phyloP scores from a whole-genome alignment of 2,797 vertebrate genomes.

The Craterocephalus amniculus region DNA sequence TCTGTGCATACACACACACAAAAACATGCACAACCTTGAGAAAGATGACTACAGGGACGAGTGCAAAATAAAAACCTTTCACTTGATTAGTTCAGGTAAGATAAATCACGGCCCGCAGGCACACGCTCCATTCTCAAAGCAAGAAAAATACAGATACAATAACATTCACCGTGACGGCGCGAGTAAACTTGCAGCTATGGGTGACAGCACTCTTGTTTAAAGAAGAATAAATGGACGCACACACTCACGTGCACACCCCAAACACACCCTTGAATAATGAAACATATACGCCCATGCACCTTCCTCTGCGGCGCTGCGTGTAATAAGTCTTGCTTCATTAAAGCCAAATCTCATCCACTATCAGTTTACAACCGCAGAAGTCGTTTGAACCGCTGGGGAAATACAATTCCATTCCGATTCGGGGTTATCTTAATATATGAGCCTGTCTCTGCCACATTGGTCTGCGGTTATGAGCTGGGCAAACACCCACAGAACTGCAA shows the following conservation, averaged over 20 bases:
- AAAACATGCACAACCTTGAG: slow-evolving; percentile 65
- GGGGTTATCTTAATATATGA: slow-evolving; percentile 85
- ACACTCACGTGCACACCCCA: slow-evolving; percentile 19
- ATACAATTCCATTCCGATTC: slow-evolving; percentile 83
- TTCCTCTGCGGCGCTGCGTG: slow-evolving; percentile 70
- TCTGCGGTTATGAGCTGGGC: slow-evolving; percentile 79
- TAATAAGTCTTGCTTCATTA: slow-evolving; percentile 86
- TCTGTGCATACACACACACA: slow-evolving; percentile 19
- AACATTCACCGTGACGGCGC: slow-evolving; percentile 28
- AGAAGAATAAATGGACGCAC: slow-evolving; percentile 43
- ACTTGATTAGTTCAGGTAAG: slow-evolving; percentile 74
- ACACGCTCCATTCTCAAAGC: slow-evolving; percentile 37
- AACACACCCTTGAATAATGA: slow-evolving; percentile 57
- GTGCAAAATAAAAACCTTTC: slow-evolving; percentile 68
- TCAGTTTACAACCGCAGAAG: slow-evolving; percentile 84
- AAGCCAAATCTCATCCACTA: slow-evolving; percentile 84
- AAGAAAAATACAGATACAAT: slow-evolving; percentile 46
- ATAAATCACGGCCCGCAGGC: slow-evolving; percentile 67
- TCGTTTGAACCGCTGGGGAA: slow-evolving; percentile 82
- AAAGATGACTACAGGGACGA: slow-evolving; percentile 62
- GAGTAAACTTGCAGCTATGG: slow-evolving; percentile 34
- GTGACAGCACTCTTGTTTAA: slow-evolving; percentile 58
- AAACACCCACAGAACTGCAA: slow-evolving; percentile 79
- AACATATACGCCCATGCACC: slow-evolving; percentile 54
- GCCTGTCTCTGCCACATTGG: slow-evolving; percentile 79